These are phyloP conservation scores for Drosophila murphyi DNA, from an alignment of 1,140 invertebrate species.

Conservation along the genomic window DNA sequence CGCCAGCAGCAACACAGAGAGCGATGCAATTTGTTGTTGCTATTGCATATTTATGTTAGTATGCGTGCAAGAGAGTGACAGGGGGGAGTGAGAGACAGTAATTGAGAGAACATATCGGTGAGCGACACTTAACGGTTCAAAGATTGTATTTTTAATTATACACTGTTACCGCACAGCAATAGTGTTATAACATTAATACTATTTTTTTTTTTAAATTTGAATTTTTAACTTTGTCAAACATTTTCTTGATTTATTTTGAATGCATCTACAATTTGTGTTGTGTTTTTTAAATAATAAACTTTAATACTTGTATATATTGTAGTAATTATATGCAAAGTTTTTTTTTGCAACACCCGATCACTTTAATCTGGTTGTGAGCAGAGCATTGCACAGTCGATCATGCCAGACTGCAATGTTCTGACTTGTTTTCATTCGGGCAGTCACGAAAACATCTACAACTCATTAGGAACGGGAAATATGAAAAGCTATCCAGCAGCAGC, in stretches of 20 bases:
- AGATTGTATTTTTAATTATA: slow-evolving; percentile 8
- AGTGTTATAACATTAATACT: too few species aligned
- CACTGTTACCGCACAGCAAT: not conserved
- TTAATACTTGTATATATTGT: too few species aligned
- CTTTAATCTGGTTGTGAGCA: too few species aligned
- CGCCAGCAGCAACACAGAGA: slow-evolving; percentile 1
- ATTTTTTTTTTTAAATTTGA: too few species aligned
- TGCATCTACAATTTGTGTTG: too few species aligned
- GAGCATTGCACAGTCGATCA: too few species aligned
- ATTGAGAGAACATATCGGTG: slow-evolving; percentile 3
- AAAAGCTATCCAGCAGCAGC: slow-evolving; percentile 27
- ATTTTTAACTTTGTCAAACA: too few species aligned
- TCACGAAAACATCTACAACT: slow-evolving; percentile 23
- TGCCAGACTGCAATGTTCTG: too few species aligned
- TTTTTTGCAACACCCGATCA: too few species aligned
- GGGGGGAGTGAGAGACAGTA: not conserved
- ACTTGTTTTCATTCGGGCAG: not conserved
- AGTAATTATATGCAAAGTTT: too few species aligned
- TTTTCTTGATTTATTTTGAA: too few species aligned
- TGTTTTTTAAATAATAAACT: too few species aligned
- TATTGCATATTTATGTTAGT: slow-evolving; percentile 2
- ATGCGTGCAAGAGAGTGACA: not conserved
- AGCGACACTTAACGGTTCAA: slow-evolving; percentile 41
- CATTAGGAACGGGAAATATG: slow-evolving; percentile 3
- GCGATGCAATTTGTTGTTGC: slow-evolving; percentile 8